phyloP scores from a whole-genome alignment of 2,888 invertebrate genomes.

The Anoncus sp. region DNA sequence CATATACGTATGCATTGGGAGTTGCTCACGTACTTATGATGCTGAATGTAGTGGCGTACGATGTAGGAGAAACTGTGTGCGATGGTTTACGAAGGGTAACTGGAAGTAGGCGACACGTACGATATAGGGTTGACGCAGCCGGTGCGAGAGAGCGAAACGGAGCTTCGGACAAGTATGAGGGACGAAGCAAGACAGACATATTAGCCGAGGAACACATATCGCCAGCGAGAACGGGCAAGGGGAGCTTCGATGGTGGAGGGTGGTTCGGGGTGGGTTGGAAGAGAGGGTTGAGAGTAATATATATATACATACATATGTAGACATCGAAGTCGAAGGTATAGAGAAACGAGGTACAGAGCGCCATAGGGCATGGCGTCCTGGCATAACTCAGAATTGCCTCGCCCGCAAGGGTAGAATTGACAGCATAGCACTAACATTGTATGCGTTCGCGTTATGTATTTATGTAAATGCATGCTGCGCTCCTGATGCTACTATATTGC shows the following conservation, averaged over 20 bases:
- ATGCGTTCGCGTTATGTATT: slow-evolving; percentile 83
- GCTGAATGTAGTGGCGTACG: slow-evolving; percentile 44
- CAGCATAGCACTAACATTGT: slow-evolving; percentile 83
- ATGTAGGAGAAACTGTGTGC: slow-evolving; percentile 20
- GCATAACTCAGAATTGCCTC: slow-evolving; percentile 83
- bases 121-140: slow-evolving; percentile 21
- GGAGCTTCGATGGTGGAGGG: slow-evolving; percentile 33
- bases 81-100: slow-evolving; percentile 60
- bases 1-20: slow-evolving; percentile 16
- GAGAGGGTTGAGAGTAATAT: slow-evolving; percentile 47
- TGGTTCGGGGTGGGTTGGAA: slow-evolving; percentile 21
- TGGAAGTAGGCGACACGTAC: slow-evolving; percentile 60
- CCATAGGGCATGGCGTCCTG: slow-evolving; percentile 79
- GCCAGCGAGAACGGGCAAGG: slow-evolving; percentile 42
- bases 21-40: slow-evolving; percentile 55
- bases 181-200: slow-evolving; percentile 49
- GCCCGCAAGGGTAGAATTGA: slow-evolving; percentile 82
- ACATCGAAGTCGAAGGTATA: slow-evolving; percentile 59
- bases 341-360: slow-evolving; percentile 63
- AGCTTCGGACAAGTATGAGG: slow-evolving; percentile 42
- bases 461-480: slow-evolving; percentile 82
- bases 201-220: slow-evolving; percentile 48
- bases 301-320: slow-evolving; percentile 35
- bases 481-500: slow-evolving; percentile 55
- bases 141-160: slow-evolving; percentile 28